Base-by-base conservation (phyloP, 2,888 invertebrate species). In the Brenthis daphne region DNA sequence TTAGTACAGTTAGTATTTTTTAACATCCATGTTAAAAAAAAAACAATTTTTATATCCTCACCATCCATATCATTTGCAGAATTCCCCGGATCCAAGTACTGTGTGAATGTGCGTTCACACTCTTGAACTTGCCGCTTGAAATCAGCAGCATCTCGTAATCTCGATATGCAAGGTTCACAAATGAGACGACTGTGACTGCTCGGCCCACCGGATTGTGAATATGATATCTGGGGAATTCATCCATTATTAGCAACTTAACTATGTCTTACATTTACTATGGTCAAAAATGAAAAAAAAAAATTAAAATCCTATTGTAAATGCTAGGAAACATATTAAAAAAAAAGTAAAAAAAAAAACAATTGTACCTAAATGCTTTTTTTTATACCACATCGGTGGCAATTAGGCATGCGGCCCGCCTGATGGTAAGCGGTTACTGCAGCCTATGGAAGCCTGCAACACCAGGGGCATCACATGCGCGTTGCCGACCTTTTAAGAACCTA, bases 181-280 rank as follows among this genome's bases (percentile, higher is more conserved):
- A 92, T 91, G 3, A 92, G 79, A 2, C 92, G 83, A 37, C 89
- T 92, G 72, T 90, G 88, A 76, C 91, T 90, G 77, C 89, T 90
- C 0, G 89, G 90, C 0, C 90, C 92, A 0, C 86, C 83, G 0
- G 89, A 84, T 64, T 86, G 83, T 0, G 91, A 85, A 73, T 84
- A 92, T 0, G 87, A 81, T 50, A 92, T 89, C 92, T 92, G 79
- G 0, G 51, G 58, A 64, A 33, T 20, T 55, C 16, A n/a, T 53
- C 13, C 51, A 53, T 16, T 16, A 14, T 53, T n/a, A 20, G 29
- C 29, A 29, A 29, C 4, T 4, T 29, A 0, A 29, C 4, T 29
- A 29, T 29, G 3, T 53, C 1, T 8, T 53, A 53, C 6, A 16
- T 16, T 53, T 13, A 16, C 6, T n/a, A 4, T 51, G 11, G 8